These are phyloP conservation scores for Mustela erminea DNA, from an alignment of 2,797 vertebrate genomes.

Conservation along the genomic window DNA sequence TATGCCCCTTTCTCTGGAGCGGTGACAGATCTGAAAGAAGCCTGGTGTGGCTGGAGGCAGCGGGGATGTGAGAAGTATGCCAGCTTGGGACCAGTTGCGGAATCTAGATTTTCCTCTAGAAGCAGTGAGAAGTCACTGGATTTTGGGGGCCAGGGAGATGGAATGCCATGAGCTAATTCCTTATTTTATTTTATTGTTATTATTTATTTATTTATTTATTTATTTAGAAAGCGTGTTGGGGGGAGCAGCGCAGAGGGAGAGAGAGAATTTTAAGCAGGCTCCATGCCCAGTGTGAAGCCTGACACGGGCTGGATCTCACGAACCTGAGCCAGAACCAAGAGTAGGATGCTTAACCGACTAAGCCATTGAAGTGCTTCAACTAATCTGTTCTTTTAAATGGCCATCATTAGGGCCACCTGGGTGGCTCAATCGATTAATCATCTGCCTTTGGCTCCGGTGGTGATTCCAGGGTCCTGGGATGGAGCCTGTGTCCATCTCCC, in stretches of 20 bases:
- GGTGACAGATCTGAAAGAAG: background rate
- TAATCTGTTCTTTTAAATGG: background rate
- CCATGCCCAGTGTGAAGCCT: background rate
- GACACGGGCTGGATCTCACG: fast-evolving
- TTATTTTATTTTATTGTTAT: background rate
- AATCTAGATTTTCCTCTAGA: constrained; percentile 12
- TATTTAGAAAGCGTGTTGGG: background rate
- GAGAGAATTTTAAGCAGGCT: background rate
- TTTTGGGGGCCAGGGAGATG: background rate
- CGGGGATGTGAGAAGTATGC: background rate
- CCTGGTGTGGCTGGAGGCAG: background rate
- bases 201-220: background rate
- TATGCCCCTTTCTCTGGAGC: background rate
- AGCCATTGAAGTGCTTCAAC: background rate
- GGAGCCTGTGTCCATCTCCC: no score
- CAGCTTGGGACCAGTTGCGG: background rate
- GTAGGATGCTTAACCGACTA: background rate
- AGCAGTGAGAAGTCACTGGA: background rate
- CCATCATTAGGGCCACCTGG: background rate
- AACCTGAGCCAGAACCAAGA: background rate
- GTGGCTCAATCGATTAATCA: no score
- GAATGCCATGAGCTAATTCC: background rate
- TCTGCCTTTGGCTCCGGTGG: no score
- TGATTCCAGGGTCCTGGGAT: no score
- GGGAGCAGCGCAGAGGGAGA: background rate